Base-by-base conservation (phyloP, 2,113 vertebrate species). In the Willisornis vidua region DNA sequence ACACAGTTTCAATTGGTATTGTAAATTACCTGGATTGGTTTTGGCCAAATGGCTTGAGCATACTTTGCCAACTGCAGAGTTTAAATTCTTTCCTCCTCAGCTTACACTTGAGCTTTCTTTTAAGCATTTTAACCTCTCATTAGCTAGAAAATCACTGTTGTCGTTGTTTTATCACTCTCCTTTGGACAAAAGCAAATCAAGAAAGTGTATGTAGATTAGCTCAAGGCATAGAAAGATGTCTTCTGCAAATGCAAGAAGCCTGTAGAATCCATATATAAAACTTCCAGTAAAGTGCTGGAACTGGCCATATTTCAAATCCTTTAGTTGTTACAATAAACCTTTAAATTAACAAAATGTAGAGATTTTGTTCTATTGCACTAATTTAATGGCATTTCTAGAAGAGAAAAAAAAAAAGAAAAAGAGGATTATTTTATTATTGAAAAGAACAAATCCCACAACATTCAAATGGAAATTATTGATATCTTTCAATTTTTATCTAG, bases 131-230 rank as follows among this genome's bases (percentile, higher is more conserved):
- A 91, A 62, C 8, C 37, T 90, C 43, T 85, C 74, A 17, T 72
- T 62, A 37, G 23, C 35, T 85, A 81, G 39, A 55, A 78, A 87
- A 76, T 74, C 20, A 35, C 25, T 71, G 14, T 25, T 3, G 1
- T 51, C 51, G n/a, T 66, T 84, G 55, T 78, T 93, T 83, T 28
- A 81, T 82, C 39, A 54, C 52, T 85, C 52, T 82, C n/a, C 58
- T 82, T 73, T 31, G 55, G 61, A 97, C n/a, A 95, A 97, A 97
- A 76, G 73, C 14, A 63, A 95, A 97, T 93, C 72, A 93, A 83
- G 75, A n/a, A 94, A 85, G 16, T 77, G 70, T 86, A 87, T 84
- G 71, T 78, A 61, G n/a, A 65, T 83, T 59, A 89, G n/a, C 51
- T 93, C 87, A 87, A 88, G 93, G 78, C 31, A 85, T 63, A 74